A percentile compares a stretch with the other conserved stretches of the same genome.
These are phyloP conservation scores for Egretta garzetta DNA, from an alignment of 2,113 vertebrate species.

Conservation along the genomic window DNA sequence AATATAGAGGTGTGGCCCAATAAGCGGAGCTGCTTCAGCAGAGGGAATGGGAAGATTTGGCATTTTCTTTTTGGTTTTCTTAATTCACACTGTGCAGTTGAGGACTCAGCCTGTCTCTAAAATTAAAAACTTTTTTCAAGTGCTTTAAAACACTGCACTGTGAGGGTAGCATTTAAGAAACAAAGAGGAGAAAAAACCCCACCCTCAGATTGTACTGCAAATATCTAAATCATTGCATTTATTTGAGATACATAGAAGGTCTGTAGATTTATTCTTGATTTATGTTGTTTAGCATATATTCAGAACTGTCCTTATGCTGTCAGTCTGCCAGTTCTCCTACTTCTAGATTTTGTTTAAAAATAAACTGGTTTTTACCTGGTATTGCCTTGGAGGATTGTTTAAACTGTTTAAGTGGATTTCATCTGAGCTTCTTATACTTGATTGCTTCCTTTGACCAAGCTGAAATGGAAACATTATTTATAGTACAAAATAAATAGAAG, in stretches of 20 bases:
- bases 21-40: background rate
- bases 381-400: conserved; percentile 79
- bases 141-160: background rate
- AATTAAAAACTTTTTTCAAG: background rate
- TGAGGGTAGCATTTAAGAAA: background rate
- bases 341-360: background rate
- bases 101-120: background rate
- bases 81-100: background rate
- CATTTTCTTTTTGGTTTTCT: background rate
- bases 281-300: background rate
- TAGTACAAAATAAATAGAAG: background rate
- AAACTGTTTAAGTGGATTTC: conserved; percentile 80
- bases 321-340: background rate
- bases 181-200: background rate
- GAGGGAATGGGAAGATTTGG: background rate
- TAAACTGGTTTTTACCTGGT: conserved; percentile 81
- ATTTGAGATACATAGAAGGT: background rate
- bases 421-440: conserved; percentile 77
- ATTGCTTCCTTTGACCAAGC: conserved; percentile 81
- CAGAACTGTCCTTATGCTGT: background rate
- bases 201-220: background rate
- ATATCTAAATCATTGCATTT: background rate
- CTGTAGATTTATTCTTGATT: background rate
- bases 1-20: background rate
- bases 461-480: conserved; percentile 66